Percentiles rank a stretch among this genome's conserved stretches.
Conservation (phyloP, 2,888 invertebrate species). For the Tiliacea citrago region DNA sequence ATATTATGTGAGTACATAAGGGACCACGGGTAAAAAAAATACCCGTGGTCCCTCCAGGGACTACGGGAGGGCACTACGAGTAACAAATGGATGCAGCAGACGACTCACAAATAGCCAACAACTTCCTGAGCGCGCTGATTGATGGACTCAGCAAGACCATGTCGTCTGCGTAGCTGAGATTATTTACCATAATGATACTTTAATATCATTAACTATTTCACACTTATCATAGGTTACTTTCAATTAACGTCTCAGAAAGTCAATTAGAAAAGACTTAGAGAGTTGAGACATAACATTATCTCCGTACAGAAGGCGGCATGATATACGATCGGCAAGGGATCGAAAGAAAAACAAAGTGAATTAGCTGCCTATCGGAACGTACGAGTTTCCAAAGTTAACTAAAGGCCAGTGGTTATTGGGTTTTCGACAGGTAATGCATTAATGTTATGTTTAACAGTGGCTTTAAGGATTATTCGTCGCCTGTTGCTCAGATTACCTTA, state of each 20-base stretch:
- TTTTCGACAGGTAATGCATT: constrained; percentile 40
- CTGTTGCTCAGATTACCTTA: constrained; percentile 12
- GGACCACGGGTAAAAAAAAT: too few species aligned
- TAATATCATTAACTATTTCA: too few species aligned
- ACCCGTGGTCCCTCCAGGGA: too few species aligned
- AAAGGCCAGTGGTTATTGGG: constrained; percentile 33
- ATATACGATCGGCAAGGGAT: constrained; percentile 57
- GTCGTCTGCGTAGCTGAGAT: too few species aligned
- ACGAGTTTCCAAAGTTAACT: constrained; percentile 54
- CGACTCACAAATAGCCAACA: too few species aligned
- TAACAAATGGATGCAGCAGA: too few species aligned
- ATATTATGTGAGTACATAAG: too few species aligned
- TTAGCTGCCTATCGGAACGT: constrained; percentile 49
- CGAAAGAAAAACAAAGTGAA: constrained; percentile 62
- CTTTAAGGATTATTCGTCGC: constrained; percentile 21
- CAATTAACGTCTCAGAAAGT: constrained; percentile 40
- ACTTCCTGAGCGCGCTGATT: too few species aligned
- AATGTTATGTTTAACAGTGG: constrained; percentile 23
- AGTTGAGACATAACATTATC: constrained; percentile 57
- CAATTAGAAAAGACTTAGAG: constrained; percentile 53
- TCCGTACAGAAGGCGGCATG: constrained; percentile 47
- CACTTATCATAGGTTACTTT: too few species aligned
- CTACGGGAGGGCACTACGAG: too few species aligned
- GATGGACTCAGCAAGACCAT: too few species aligned
- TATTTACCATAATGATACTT: too few species aligned